A percentile compares a stretch with the other conserved stretches of the same genome.
Conservation (phyloP, 2,113 vertebrate species). For the Trogon surrucura region DNA sequence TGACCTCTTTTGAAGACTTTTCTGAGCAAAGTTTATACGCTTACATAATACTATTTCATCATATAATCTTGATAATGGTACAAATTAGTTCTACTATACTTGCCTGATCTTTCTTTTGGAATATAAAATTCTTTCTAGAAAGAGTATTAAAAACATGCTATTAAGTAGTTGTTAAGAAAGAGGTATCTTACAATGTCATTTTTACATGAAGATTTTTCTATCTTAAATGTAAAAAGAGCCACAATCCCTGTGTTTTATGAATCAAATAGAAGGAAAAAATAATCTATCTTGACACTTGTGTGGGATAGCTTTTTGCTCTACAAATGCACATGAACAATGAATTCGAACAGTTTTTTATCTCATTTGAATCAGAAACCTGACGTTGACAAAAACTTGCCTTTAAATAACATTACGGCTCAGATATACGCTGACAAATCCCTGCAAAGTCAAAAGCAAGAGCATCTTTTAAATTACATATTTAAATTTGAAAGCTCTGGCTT, state of each 20-base stretch:
- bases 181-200: neutral
- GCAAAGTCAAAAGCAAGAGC: neutral
- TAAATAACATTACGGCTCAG: slow-evolving; percentile 9
- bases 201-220: neutral
- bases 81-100: neutral
- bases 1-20: neutral
- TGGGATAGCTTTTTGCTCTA: neutral
- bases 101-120: neutral
- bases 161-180: neutral
- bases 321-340: slow-evolving; percentile 20
- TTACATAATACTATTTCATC: neutral
- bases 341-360: slow-evolving; percentile 33
- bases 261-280: neutral
- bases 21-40: neutral
- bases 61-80: neutral
- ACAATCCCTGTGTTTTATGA: neutral
- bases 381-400: neutral
- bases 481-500: slow-evolving; percentile 14
- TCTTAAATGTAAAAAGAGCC: neutral
- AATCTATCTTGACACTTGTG: neutral
- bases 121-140: neutral
- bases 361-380: slow-evolving; percentile 28
- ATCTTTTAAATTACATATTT: slow-evolving; percentile 4
- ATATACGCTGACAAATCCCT: neutral
- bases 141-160: neutral